phyloP scores from a whole-genome alignment of 2,888 invertebrate genomes.

The Calameuta pallipes region DNA sequence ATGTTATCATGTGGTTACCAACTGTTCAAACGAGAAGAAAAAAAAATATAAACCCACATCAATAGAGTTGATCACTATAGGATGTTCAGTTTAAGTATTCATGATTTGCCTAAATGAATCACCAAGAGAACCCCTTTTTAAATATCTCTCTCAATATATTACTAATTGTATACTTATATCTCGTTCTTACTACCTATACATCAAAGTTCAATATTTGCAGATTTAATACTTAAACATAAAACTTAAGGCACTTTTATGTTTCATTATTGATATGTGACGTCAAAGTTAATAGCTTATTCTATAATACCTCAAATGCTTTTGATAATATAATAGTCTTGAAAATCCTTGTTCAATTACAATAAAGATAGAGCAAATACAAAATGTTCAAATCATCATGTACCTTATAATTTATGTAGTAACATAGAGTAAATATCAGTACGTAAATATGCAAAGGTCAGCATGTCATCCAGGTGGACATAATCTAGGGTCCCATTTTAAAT shows the following conservation, averaged over 20 bases:
- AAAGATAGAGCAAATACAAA: background rate
- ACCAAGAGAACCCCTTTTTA: background rate
- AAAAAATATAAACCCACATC: background rate
- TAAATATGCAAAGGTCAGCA: background rate
- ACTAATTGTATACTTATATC: background rate
- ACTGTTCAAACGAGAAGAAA: background rate
- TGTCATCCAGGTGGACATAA: background rate
- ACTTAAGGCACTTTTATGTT: background rate
- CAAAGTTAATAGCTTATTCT: background rate
- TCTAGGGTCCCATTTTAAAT: background rate
- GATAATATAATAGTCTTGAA: background rate
- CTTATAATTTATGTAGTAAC: background rate
- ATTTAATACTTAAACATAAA: background rate
- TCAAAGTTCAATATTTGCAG: background rate
- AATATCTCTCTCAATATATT: too few relatives aligned
- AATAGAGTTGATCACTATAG: background rate
- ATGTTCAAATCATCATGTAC: background rate
- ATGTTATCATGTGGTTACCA: background rate
- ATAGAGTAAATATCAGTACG: background rate
- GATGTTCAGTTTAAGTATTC: background rate
- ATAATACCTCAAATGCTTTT: background rate
- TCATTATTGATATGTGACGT: background rate
- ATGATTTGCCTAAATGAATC: background rate
- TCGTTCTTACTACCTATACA: background rate
- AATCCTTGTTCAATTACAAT: background rate